Base-by-base conservation (phyloP, 2,797 vertebrate species). In the Antrozous pallidus region DNA sequence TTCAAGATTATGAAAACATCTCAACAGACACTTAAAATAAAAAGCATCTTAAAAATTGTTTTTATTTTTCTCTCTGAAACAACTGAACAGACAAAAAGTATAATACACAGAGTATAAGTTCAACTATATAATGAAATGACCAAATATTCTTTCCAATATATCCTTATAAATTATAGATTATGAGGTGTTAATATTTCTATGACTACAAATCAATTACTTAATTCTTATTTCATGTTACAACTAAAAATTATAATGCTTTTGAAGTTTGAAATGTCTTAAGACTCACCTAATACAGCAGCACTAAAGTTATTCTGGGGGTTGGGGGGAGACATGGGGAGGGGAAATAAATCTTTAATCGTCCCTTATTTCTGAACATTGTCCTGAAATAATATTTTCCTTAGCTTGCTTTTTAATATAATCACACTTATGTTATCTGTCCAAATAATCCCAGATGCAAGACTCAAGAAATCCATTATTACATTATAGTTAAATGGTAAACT, bases 401-500 rank as follows among this genome's bases (percentile, higher is more conserved):
- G 49, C 16, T 81, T 8, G 74, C n/a, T 78, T 93, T 88, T 77
- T 18, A 89, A 79, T 71, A 58, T n/a, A 38, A 31, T 91, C 24
- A 94, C 71, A 70, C n/a, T 78, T 67, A 88, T 56, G 9, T 40
- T 69, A 65, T 63, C 28, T 85, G 3, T 42, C 20, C 49, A 82
- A 93, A 83, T 87, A 69, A 61, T 93, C 24, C 36, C 77, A 67
- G 67, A n/a, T 85, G 1, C 47, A 56, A 77, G 26, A 85, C 9
- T 90, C 54, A 88, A 49, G 12, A 54, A 71, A 49, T 83, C 9
- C 6, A 81, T n/a, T 31, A 69, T 42, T 61, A 74, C 69, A 88
- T 84, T 92, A 26, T 54, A 54, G n/a, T 69, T 84, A 90, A 69
- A 71, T 10, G 71, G n/a, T 38, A 88, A 95, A 85, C n/a, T 85